These are phyloP conservation scores for Rotaria macrura DNA, from an alignment of 2,888 invertebrate genomes.

Conservation along the genomic window DNA sequence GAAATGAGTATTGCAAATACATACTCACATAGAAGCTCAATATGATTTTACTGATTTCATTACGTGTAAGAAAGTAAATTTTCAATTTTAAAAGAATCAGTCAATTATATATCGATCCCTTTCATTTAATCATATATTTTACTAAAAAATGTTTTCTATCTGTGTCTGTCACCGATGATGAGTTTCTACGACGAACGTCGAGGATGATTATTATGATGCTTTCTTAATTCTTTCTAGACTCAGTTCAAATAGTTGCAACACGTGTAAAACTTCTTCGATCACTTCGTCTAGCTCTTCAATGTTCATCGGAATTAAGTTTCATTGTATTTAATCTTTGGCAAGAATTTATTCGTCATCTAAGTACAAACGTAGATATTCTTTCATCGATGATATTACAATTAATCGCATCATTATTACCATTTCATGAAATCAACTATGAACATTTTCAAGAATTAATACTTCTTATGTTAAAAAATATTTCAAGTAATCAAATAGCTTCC, in stretches of 20 bases:
- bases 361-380: not conserved
- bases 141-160: too few species aligned
- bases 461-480: not conserved
- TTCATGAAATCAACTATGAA: not conserved
- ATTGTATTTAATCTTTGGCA: not conserved
- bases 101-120: too few species aligned
- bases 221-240: not conserved
- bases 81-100: too few species aligned
- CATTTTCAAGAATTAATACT: not conserved
- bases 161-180: too few species aligned
- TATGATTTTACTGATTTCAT: too few species aligned
- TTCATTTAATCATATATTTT: too few species aligned
- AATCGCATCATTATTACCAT: not conserved
- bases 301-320: not conserved
- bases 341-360: not conserved
- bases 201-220: too few species aligned
- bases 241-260: not conserved
- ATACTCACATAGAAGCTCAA: too few species aligned
- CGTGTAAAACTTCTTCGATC: conserved; percentile 2
- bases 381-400: not conserved
- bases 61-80: too few species aligned
- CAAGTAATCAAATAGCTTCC: not conserved
- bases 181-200: too few species aligned
- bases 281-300: not conserved
- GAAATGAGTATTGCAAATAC: too few species aligned